These are phyloP conservation scores for Chrysolophus pictus DNA, from an alignment of 2,797 vertebrate species.

Conservation along the genomic window DNA sequence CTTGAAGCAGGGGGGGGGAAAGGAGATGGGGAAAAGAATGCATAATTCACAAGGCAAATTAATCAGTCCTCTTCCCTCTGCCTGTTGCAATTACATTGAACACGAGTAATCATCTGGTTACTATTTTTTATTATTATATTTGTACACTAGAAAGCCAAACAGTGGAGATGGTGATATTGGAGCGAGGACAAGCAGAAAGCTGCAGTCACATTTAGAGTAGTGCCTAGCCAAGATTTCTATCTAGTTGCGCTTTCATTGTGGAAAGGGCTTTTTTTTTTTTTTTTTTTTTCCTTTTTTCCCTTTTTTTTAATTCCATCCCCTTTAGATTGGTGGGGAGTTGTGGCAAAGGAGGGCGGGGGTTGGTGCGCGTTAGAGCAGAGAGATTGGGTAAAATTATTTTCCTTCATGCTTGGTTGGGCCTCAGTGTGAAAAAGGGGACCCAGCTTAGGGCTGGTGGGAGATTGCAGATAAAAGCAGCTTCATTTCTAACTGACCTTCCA, in stretches of 20 bases:
- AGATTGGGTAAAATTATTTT: conserved; percentile 98
- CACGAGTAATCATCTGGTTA: conserved; percentile 51
- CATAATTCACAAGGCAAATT: conserved; percentile 83
- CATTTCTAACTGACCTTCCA: conserved; percentile 93
- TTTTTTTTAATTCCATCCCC: conserved; percentile 32
- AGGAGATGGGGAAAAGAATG: conserved; percentile 53
- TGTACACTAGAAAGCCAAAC: not conserved
- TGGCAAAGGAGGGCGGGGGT: conserved; percentile 35
- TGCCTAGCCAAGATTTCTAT: conserved; percentile 60
- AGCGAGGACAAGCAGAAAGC: conserved; percentile 3
- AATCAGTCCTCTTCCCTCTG: conserved; percentile 75
- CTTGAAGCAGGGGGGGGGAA: not conserved
- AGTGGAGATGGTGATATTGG: not conserved
- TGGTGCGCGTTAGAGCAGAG: conserved; percentile 80
- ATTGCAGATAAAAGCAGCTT: conserved; percentile 94
- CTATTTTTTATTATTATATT: conserved; percentile 35
- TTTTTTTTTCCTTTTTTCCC: not conserved
- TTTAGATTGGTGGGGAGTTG: conserved; percentile 47
- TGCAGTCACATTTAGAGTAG: conserved; percentile 32
- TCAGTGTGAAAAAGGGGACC: conserved; percentile 90
- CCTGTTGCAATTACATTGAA: conserved; percentile 76
- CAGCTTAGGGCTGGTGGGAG: conserved; percentile 91
- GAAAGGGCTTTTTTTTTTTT: conserved; percentile 3
- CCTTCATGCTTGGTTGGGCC: conserved; percentile 95
- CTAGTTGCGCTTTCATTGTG: conserved; percentile 59